Conservation (phyloP, 2,113 vertebrate genomes). For the Microtus richardsoni region DNA sequence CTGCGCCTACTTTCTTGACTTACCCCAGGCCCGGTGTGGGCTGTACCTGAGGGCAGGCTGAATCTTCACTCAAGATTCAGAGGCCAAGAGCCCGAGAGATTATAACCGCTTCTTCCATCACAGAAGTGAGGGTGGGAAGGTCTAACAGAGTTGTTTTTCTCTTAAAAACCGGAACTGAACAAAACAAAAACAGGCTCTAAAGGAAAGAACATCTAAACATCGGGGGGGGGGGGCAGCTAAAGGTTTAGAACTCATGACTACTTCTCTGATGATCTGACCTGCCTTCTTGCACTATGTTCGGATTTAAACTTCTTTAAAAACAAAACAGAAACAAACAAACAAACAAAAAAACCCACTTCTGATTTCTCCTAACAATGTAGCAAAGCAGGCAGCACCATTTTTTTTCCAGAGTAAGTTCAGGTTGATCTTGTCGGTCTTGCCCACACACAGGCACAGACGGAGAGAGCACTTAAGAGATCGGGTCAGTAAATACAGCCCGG, state of each 20-base stretch:
- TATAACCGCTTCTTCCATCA: neutral
- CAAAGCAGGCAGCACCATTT: neutral
- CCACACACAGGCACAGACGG: neutral
- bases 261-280: neutral
- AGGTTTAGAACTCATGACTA: neutral
- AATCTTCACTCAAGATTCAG: neutral
- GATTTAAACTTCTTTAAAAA: neutral
- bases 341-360: neutral
- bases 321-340: too few species aligned
- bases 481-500: neutral
- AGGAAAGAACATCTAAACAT: slow-evolving; percentile 19
- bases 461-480: neutral
- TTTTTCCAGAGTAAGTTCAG: neutral
- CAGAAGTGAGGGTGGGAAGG: neutral
- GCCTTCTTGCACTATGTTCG: neutral
- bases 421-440: neutral
- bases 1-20: neutral
- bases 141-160: neutral
- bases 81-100: neutral
- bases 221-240: neutral
- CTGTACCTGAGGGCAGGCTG: neutral
- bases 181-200: neutral
- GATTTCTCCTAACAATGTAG: neutral
- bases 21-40: neutral
- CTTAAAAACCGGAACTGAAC: neutral